Evolutionary conservation across 2,888 invertebrate species (phyloP).

Genomic region (Agrotis segetum): DNA sequence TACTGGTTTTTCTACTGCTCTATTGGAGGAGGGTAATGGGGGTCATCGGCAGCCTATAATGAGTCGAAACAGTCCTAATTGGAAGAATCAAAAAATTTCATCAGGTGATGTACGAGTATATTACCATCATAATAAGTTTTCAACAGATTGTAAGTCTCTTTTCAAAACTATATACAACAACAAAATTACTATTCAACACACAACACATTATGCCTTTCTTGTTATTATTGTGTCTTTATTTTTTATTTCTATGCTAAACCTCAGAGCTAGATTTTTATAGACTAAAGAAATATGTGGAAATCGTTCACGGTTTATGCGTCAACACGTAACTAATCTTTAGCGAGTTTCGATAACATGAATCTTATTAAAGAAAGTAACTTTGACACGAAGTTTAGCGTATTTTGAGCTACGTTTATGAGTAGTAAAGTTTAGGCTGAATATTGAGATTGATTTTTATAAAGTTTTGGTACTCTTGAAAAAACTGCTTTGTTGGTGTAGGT

Average conservation of each 20-base stretch:
- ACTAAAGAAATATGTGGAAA: slow-evolving; percentile 47
- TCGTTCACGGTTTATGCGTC: slow-evolving; percentile 56
- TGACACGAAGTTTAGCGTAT: slow-evolving; percentile 33
- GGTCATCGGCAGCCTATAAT: no score
- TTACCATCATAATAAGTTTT: no score
- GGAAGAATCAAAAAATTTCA: no score
- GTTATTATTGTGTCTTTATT: slow-evolving; percentile 47
- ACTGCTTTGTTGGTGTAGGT: no score
- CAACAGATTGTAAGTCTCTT: slow-evolving; percentile 8
- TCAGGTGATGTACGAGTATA: no score
- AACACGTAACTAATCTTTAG: slow-evolving; percentile 63
- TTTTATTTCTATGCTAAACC: slow-evolving; percentile 47
- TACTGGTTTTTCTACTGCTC: no score
- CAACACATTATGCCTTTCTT: slow-evolving; percentile 9
- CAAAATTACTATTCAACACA: slow-evolving; percentile 43
- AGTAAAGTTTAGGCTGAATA: slow-evolving; percentile 25
- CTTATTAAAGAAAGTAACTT: slow-evolving; percentile 56
- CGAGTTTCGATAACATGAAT: slow-evolving; percentile 54
- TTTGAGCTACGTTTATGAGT: slow-evolving; percentile 33
- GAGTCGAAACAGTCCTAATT: no score
- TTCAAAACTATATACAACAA: slow-evolving; percentile 29
- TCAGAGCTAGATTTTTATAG: slow-evolving; percentile 49
- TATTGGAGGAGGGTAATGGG: no score
- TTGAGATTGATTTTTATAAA: slow-evolving; percentile 5
- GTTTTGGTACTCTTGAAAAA: background rate